Conservation (phyloP, 2,797 vertebrate genomes). For the Fistularia commersonii region DNA sequence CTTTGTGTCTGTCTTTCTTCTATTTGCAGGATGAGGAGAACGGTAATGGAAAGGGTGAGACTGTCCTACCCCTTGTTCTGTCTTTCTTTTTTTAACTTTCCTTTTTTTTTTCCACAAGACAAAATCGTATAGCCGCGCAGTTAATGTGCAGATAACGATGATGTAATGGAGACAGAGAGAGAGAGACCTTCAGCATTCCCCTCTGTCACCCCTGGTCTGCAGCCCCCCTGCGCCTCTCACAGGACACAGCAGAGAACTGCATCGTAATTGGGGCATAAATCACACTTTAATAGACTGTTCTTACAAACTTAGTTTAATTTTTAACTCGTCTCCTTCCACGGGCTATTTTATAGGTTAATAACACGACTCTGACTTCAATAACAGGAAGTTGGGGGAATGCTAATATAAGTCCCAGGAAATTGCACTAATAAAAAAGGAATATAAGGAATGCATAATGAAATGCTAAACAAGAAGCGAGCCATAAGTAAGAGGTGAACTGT, state of each 20-base stretch:
- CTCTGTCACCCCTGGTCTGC: constrained; percentile 14
- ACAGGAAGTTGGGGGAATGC: no score
- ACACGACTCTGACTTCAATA: no score
- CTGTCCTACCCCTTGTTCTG: no score
- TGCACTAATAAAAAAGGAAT: no score
- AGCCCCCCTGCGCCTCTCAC: constrained; percentile 56
- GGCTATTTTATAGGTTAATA: no score
- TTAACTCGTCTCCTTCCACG: no score
- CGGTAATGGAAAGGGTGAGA: constrained; percentile 74
- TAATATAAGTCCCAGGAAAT: no score
- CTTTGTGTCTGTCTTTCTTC: constrained; percentile 32
- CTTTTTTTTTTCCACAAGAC: constrained; percentile 10
- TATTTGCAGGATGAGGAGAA: constrained; percentile 75
- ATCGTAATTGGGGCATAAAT: background rate
- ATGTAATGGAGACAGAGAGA: constrained; percentile 31
- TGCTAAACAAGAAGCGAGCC: no score
- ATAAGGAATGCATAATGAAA: background rate
- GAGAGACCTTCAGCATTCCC: constrained; percentile 1
- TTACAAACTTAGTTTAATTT: no score
- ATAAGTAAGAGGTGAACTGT: no score
- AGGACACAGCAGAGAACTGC: constrained; percentile 41
- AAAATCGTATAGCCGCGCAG: constrained; percentile 6
- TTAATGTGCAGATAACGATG: constrained; percentile 12
- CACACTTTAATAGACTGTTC: no score
- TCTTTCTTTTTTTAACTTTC: constrained; percentile 1